Evolutionary conservation across 2,888 invertebrate genomes (phyloP), one percentile per base, ranked within the genome.

Genomic region (Hypolimnas misippus): DNA sequence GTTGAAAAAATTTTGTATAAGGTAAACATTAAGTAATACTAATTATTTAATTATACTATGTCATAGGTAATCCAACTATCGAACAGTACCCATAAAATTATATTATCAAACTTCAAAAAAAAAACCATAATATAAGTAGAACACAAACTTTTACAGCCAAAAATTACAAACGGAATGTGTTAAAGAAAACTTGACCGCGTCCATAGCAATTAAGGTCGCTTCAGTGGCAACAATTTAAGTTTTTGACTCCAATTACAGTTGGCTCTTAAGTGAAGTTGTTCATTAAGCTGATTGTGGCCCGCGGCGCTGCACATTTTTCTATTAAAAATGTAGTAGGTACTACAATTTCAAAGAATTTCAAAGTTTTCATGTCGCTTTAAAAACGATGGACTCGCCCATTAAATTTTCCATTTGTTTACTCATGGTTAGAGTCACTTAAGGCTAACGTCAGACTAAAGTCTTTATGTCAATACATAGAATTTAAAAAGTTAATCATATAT

Each of bases 211-310:
- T 78, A 74, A 59, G 66, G 65, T 61, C 58, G 46, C 60, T 60
- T 63, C 59, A 46, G 55, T 73, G 68, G 72, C 68, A 73, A 76
- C 75, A 75, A 76, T 76, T 76, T 65, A 77, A 82, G 78, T 82
- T 82, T 78, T 77, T 76, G 75, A 72, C 77, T 77, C 71, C 76
- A 80, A 81, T 80, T 79, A 77, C 66, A 71, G 65, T 70, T 66
- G 57, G 60, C 68, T 75, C 56, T 70, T 67, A 70, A 76, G 75
- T 76, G 67, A 68, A 68, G 69, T 73, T 67, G 70, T 78, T 80
- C 76, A 77, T 80, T 79, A 75, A 63, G 65, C 64, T 75, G 78
- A 80, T 80, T 78, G 73, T 76, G 65, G 67, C 63, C 63, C 46
- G 63, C 55, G 66, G 65, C 66, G 42, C n/a, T 58, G 38, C 33